These are phyloP conservation scores for Aphrophora alni DNA, from an alignment of 2,888 invertebrate genomes.

Conservation along the genomic window DNA sequence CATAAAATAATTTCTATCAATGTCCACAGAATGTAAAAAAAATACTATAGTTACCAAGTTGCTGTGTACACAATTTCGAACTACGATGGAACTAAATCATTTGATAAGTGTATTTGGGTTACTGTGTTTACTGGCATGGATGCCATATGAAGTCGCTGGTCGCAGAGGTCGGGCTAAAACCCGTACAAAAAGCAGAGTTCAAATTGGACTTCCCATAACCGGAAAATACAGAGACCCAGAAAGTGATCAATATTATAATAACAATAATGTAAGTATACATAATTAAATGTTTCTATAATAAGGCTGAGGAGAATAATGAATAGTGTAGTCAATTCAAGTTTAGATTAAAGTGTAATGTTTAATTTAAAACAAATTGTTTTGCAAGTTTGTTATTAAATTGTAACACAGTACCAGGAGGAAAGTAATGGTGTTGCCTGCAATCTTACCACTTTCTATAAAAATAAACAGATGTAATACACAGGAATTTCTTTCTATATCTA, in stretches of 20 bases:
- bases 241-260: conserved; percentile 90
- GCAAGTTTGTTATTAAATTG: too few species aligned
- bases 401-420: too few species aligned
- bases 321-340: too few species aligned
- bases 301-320: too few species aligned
- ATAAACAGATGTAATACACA: too few species aligned
- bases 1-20: too few species aligned
- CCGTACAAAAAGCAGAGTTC: conserved; percentile 61
- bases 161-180: conserved; percentile 59
- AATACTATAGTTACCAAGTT: not conserved
- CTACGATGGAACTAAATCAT: conserved; percentile 8
- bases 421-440: too few species aligned
- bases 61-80: not conserved
- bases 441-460: too few species aligned
- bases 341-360: too few species aligned
- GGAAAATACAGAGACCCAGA: conserved; percentile 90
- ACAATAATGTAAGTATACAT: conserved; percentile 77
- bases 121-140: conserved; percentile 13
- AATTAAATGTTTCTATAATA: too few species aligned
- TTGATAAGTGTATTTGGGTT: conserved; percentile 21
- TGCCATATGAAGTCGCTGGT: conserved; percentile 19
- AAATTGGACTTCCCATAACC: conserved; percentile 86
- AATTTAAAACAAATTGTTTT: too few species aligned
- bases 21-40: not conserved
- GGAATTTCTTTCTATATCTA: too few species aligned